These are phyloP conservation scores for Calypte anna DNA, from an alignment of 2,113 vertebrate genomes.

Conservation along the genomic window DNA sequence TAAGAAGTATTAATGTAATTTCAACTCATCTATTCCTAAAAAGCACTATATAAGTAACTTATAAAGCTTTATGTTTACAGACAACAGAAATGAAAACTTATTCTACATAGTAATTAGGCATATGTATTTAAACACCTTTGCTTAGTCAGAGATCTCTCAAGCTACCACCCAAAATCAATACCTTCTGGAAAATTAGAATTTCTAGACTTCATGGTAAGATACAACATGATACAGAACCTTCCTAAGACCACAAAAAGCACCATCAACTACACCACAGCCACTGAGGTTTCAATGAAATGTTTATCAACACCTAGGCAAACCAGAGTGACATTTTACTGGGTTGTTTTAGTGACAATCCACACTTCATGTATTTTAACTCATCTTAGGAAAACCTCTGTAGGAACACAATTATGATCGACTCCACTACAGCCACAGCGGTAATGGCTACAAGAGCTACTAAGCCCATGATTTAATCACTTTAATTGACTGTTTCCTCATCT, in stretches of 20 bases:
- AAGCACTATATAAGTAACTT: background rate
- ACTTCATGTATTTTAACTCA: background rate
- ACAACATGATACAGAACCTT: background rate
- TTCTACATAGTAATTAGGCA: background rate
- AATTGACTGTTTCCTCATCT: background rate
- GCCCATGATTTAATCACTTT: background rate
- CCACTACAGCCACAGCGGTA: background rate
- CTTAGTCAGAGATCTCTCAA: background rate
- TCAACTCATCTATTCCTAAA: background rate
- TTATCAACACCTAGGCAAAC: background rate
- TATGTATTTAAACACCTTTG: background rate
- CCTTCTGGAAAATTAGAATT: background rate
- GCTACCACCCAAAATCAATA: background rate
- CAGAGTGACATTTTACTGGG: background rate
- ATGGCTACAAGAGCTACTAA: background rate
- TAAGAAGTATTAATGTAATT: background rate
- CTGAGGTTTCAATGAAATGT: background rate
- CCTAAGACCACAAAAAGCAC: background rate
- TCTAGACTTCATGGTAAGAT: background rate
- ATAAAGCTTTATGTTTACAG: background rate
- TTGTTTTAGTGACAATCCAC: background rate
- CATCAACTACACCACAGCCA: background rate
- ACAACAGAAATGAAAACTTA: background rate
- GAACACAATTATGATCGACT: background rate
- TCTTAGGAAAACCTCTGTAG: background rate